Evolutionary conservation across 2,113 vertebrate species (phyloP).

Genomic region (Bubo blakistoni): DNA sequence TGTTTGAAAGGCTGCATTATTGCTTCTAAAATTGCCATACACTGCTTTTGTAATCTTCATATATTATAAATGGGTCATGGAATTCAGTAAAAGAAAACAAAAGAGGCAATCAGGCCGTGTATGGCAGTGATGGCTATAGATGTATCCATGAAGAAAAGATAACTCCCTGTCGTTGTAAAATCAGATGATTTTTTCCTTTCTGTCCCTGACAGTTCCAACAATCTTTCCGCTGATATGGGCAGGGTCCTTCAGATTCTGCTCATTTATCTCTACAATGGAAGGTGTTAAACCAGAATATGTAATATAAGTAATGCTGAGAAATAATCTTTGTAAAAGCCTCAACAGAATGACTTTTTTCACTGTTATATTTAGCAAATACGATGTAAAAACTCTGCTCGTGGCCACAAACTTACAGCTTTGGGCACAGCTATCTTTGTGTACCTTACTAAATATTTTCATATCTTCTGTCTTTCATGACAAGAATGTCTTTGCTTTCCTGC

Average conservation of each 20-base stretch:
- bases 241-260: neutral
- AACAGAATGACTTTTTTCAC: neutral
- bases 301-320: neutral
- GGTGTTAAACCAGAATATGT: neutral
- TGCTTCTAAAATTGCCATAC: conserved; percentile 11
- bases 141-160: neutral
- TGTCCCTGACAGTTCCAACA: neutral
- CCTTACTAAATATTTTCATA: neutral
- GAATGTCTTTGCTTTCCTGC: neutral
- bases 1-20: neutral
- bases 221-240: neutral
- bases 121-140: neutral
- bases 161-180: neutral
- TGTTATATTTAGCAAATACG: neutral
- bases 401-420: neutral
- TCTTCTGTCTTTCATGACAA: neutral
- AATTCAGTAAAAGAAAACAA: conserved; percentile 4
- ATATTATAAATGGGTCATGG: conserved; percentile 28
- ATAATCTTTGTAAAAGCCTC: neutral
- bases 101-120: neutral
- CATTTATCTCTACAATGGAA: neutral
- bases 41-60: conserved; percentile 5
- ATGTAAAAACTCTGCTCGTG: neutral
- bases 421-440: neutral
- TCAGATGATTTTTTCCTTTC: neutral